phyloP scores from a whole-genome alignment of 2,888 invertebrate species.

The Frankliniella intonsa region DNA sequence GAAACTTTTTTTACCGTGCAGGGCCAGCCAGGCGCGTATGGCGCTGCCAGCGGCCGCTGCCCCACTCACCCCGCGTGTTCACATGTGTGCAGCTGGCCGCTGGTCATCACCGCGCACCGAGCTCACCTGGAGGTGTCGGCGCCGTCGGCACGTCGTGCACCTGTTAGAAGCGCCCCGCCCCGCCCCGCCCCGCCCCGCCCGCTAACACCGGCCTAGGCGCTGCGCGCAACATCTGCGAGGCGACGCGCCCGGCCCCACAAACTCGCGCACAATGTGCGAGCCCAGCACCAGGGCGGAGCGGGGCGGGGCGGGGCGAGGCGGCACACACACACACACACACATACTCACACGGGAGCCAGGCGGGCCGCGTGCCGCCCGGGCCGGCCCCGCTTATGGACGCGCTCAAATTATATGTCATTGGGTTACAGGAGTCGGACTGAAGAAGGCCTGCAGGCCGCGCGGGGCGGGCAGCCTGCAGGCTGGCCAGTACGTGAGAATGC shows the following conservation, averaged over 20 bases:
- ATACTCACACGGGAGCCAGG: background rate
- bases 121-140: background rate
- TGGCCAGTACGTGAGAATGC: too few species aligned
- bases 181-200: background rate
- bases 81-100: background rate
- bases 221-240: background rate
- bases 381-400: background rate
- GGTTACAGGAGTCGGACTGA: background rate
- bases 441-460: background rate
- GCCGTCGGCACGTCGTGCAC: background rate
- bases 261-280: background rate
- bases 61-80: too few species aligned
- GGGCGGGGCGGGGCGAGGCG: background rate
- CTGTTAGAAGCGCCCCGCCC: background rate
- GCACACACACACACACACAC: background rate
- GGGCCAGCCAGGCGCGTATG: too few species aligned
- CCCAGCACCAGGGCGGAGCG: background rate
- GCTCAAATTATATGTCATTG: conserved; percentile 6
- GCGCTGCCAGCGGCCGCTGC: too few species aligned
- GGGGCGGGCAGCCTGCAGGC: background rate
- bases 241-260: background rate
- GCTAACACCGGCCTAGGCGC: background rate
- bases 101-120: background rate
- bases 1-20: too few species aligned
- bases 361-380: background rate